A percentile compares a stretch with the other conserved stretches of the same genome.
Evolutionary conservation across 2,797 vertebrate genomes (phyloP).

Genomic region (Chaetophractus vellerosus): DNA sequence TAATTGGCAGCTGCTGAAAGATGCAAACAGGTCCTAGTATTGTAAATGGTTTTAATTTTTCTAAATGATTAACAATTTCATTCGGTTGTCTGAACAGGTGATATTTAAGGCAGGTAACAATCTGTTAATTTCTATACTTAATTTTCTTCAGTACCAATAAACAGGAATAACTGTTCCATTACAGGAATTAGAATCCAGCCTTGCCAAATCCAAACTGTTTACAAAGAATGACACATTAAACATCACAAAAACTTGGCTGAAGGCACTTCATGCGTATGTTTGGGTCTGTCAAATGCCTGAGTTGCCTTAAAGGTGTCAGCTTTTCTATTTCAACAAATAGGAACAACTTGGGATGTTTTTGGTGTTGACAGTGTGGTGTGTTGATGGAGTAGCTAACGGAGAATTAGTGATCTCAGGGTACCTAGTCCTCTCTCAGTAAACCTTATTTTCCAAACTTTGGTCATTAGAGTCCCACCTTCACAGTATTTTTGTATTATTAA

Average conservation of each 20-base stretch:
- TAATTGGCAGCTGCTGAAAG: not conserved
- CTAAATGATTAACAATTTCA: constrained; percentile 20
- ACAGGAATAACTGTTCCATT: constrained; percentile 24
- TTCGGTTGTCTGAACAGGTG: constrained; percentile 33
- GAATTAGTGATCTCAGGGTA: not conserved
- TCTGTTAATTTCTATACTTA: constrained; percentile 55
- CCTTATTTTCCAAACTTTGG: not conserved
- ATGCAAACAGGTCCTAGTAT: not conserved
- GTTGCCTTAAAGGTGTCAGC: not conserved
- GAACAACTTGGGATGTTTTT: not conserved
- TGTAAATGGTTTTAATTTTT: constrained; percentile 51
- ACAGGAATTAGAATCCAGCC: not conserved
- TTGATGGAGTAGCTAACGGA: not conserved
- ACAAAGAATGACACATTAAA: not conserved
- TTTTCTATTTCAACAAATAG: constrained; percentile 21
- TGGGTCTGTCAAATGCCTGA: not conserved
- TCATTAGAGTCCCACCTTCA: not conserved
- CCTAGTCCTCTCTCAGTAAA: not conserved
- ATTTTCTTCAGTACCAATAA: not conserved
- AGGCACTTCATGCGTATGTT: not conserved
- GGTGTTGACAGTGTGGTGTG: not conserved
- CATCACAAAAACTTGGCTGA: not conserved
- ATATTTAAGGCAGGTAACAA: not conserved
- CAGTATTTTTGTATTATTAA: not conserved
- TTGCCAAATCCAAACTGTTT: not conserved